These are phyloP conservation scores for Epinotia nisella DNA, from an alignment of 2,888 invertebrate genomes.

Conservation along the genomic window DNA sequence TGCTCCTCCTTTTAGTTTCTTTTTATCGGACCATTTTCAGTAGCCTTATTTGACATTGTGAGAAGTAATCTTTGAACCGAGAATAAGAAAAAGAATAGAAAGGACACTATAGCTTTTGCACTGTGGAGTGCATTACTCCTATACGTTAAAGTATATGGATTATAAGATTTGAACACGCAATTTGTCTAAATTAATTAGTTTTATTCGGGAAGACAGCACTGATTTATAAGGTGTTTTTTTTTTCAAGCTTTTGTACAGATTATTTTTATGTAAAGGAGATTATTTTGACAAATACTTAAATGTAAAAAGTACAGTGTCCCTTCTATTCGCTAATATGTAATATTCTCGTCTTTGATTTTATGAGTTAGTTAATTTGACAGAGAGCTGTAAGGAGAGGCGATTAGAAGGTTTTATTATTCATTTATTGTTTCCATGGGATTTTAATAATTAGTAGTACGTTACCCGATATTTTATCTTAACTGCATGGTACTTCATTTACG, in stretches of 20 bases:
- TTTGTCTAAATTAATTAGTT: too few species aligned
- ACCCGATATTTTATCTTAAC: conserved; percentile 68
- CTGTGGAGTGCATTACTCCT: too few species aligned
- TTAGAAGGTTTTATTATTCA: conserved; percentile 81
- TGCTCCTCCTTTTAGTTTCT: conserved; percentile 57
- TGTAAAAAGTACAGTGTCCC: neutral
- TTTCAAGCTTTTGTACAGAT: neutral
- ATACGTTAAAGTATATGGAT: too few species aligned
- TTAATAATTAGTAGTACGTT: conserved; percentile 56
- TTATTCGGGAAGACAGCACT: too few species aligned
- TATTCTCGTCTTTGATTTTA: conserved; percentile 26
- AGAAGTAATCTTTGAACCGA: conserved; percentile 14
- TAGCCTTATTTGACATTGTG: conserved; percentile 33
- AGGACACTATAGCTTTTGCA: neutral
- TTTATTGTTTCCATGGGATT: conserved; percentile 80
- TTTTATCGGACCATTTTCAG: conserved; percentile 29
- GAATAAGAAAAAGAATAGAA: conserved; percentile 8
- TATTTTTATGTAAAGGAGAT: neutral
- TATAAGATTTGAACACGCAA: too few species aligned
- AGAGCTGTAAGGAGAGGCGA: conserved; percentile 52
- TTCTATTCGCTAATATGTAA: conserved; percentile 8
- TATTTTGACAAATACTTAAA: neutral
- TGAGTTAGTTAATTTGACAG: conserved; percentile 54
- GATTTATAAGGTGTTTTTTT: too few species aligned
- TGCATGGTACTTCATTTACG: conserved; percentile 70